Evolutionary conservation across 2,797 vertebrate species (phyloP).

Genomic region (Typhlichthys eigenmanni): DNA sequence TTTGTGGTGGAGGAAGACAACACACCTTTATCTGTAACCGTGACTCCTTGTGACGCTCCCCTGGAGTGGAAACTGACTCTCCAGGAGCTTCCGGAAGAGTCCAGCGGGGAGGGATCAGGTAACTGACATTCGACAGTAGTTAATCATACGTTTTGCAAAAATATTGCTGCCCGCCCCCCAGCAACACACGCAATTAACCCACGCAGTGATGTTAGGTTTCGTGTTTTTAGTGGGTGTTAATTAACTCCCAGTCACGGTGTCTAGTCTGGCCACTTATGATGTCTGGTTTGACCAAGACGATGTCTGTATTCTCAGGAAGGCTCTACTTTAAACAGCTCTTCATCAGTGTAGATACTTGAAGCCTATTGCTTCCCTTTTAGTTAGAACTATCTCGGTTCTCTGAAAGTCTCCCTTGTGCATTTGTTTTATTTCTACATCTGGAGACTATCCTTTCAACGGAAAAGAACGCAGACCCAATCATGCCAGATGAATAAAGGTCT

Average conservation of each 20-base stretch:
- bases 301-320: conserved; percentile 57
- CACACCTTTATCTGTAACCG: conserved; percentile 92
- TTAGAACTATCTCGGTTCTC: conserved; percentile 43
- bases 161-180: conserved; percentile 41
- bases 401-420: conserved; percentile 43
- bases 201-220: conserved; percentile 65
- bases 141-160: conserved; percentile 62
- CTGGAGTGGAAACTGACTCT: conserved; percentile 95
- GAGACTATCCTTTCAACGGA: conserved; percentile 54
- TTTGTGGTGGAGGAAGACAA: conserved; percentile 99
- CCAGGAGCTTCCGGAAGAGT: conserved; percentile 93
- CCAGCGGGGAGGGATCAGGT: conserved; percentile 83
- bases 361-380: conserved; percentile 55
- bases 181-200: conserved; percentile 50
- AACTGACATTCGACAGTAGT: conserved; percentile 52
- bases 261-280: conserved; percentile 68
- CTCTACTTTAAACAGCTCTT: conserved; percentile 32
- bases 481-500: conserved; percentile 45
- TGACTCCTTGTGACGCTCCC: conserved; percentile 95
- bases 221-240: conserved; percentile 69
- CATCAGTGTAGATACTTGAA: conserved; percentile 44
- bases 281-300: conserved; percentile 57
- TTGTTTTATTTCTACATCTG: conserved; percentile 62
- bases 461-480: conserved; percentile 32
- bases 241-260: conserved; percentile 66